Percentiles rank a stretch among this genome's conserved stretches.
These are phyloP conservation scores for Lasioglossum oenotherae DNA, from an alignment of 2,888 invertebrate genomes.

Conservation along the genomic window DNA sequence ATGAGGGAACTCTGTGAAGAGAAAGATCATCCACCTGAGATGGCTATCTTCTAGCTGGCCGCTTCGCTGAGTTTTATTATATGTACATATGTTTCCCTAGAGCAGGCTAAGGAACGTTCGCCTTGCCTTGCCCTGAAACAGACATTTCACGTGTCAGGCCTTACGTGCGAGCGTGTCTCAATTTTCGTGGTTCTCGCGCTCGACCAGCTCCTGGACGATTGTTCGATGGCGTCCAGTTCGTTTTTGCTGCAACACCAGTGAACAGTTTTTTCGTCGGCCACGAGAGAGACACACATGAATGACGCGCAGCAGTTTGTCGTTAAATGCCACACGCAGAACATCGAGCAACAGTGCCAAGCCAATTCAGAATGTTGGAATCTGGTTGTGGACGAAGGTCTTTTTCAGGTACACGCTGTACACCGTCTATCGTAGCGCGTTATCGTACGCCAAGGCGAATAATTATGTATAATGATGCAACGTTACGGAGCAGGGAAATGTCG, in stretches of 20 bases:
- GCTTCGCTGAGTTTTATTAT: background rate
- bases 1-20: conserved; percentile 1
- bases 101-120: background rate
- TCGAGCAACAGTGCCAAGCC: conserved; percentile 66
- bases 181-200: background rate
- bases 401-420: conserved; percentile 74
- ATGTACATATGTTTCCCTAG: background rate
- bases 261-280: conserved; percentile 22
- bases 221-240: background rate
- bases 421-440: background rate
- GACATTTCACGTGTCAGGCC: background rate
- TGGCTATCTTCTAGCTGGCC: conserved; percentile 10
- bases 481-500: conserved; percentile 26
- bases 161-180: background rate
- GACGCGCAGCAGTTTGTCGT: conserved; percentile 78
- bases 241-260: conserved; percentile 4
- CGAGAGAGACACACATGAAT: conserved; percentile 77
- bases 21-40: conserved; percentile 1
- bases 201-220: background rate
- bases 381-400: conserved; percentile 79
- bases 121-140: background rate
- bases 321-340: conserved; percentile 72
- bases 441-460: conserved; percentile 34
- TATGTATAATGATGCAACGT: conserved; percentile 20
- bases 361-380: conserved; percentile 82